Conservation (phyloP, 2,113 vertebrate genomes). For the Blennius ocellaris region DNA sequence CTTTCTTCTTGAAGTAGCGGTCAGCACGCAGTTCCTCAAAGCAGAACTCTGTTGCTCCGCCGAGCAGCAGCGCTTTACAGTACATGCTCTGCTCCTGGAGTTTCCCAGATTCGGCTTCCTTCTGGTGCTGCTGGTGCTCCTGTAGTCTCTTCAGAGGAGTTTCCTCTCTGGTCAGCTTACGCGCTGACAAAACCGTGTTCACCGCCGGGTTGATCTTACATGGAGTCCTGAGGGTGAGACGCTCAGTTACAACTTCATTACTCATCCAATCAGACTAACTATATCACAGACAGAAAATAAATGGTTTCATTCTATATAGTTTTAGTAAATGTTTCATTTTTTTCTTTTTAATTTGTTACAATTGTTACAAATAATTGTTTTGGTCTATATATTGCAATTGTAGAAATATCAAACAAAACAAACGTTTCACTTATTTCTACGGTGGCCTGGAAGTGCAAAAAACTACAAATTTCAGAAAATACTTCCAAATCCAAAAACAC, state of each 20-base stretch:
- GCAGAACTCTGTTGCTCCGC: slow-evolving; percentile 92
- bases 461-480: too few species aligned
- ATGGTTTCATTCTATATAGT: too few species aligned
- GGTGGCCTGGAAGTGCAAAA: too few species aligned
- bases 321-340: too few species aligned
- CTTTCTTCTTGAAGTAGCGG: slow-evolving; percentile 87
- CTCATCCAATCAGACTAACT: too few species aligned
- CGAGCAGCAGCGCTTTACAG: slow-evolving; percentile 93
- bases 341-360: too few species aligned
- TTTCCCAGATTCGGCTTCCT: slow-evolving; percentile 81
- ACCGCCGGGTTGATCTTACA: slow-evolving; percentile 94
- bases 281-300: too few species aligned
- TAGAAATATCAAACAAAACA: too few species aligned
- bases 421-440: too few species aligned
- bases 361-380: too few species aligned
- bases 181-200: slow-evolving; percentile 88
- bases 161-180: slow-evolving; percentile 87
- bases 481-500: too few species aligned
- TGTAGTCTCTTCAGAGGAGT: slow-evolving; percentile 91
- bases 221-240: slow-evolving; percentile 87
- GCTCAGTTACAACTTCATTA: background rate
- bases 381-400: too few species aligned
- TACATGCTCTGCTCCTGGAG: slow-evolving; percentile 90
- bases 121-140: slow-evolving; percentile 85
- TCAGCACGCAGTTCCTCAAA: slow-evolving; percentile 96